phyloP scores from a whole-genome alignment of 2,113 vertebrate species.

The Accipiter cooperii region DNA sequence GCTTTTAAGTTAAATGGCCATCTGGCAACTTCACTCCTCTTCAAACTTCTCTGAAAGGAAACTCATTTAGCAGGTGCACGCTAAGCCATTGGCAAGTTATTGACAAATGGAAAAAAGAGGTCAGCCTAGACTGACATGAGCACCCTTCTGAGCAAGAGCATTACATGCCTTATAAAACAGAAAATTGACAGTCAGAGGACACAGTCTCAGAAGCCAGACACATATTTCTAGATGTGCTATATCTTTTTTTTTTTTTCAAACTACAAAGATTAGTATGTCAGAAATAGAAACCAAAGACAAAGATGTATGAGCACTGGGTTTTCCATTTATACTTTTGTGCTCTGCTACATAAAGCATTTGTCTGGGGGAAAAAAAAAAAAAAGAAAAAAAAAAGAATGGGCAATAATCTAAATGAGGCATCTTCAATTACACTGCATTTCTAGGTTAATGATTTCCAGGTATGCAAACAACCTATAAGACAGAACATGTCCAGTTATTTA shows the following conservation, averaged over 20 bases:
- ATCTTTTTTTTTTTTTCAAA: neutral
- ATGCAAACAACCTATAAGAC: neutral
- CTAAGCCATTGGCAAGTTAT: slow-evolving; percentile 33
- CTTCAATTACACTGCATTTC: neutral
- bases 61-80: slow-evolving; percentile 36
- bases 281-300: slow-evolving; percentile 38
- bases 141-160: neutral
- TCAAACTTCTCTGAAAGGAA: slow-evolving; percentile 26
- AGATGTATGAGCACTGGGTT: neutral
- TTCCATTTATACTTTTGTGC: neutral
- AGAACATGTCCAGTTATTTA: neutral
- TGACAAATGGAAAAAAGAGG: slow-evolving; percentile 13
- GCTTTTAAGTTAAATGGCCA: slow-evolving; percentile 32
- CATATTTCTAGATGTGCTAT: neutral
- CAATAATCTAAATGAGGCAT: neutral
- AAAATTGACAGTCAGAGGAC: neutral
- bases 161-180: slow-evolving; percentile 7
- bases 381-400: neutral
- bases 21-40: slow-evolving; percentile 13
- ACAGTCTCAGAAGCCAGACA: neutral
- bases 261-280: neutral
- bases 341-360: neutral
- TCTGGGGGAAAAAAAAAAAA: too few species aligned
- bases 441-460: neutral
- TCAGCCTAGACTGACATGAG: neutral